Evolutionary conservation across 2,113 vertebrate species (phyloP).

Genomic region (Macrotis lagotis): DNA sequence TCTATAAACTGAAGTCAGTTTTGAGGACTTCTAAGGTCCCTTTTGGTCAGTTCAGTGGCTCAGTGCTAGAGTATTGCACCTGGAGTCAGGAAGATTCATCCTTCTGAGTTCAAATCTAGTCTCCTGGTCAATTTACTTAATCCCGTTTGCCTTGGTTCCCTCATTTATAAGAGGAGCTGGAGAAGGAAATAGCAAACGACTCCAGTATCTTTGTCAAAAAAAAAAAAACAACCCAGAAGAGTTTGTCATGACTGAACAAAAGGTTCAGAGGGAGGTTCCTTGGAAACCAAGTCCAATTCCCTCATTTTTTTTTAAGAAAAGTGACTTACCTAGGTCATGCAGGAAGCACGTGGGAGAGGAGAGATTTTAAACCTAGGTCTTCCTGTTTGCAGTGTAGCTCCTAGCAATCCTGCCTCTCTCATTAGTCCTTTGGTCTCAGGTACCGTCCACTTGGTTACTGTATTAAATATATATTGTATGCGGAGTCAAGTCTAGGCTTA

Average conservation of each 20-base stretch:
- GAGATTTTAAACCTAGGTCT: background rate
- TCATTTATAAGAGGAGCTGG: background rate
- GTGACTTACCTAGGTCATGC: background rate
- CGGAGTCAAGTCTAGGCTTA: background rate
- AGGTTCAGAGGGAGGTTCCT: background rate
- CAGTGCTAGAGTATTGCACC: too few species aligned
- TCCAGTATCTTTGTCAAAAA: too few species aligned
- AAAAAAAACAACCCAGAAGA: too few species aligned
- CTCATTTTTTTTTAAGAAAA: background rate
- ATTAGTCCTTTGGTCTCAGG: background rate
- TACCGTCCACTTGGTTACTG: background rate
- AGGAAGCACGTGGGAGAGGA: background rate
- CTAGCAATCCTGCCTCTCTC: background rate
- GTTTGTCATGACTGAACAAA: too few species aligned
- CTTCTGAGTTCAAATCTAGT: too few species aligned
- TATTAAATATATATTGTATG: too few species aligned
- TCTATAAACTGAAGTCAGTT: background rate
- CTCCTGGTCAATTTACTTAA: background rate
- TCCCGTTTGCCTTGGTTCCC: background rate
- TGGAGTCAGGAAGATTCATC: background rate
- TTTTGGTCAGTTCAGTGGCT: background rate
- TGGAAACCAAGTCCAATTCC: background rate
- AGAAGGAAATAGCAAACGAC: too few species aligned
- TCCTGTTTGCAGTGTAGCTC: background rate
- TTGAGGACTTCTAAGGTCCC: background rate